Conservation (phyloP, 1,140 invertebrate species). For the Ostrea edulis region DNA sequence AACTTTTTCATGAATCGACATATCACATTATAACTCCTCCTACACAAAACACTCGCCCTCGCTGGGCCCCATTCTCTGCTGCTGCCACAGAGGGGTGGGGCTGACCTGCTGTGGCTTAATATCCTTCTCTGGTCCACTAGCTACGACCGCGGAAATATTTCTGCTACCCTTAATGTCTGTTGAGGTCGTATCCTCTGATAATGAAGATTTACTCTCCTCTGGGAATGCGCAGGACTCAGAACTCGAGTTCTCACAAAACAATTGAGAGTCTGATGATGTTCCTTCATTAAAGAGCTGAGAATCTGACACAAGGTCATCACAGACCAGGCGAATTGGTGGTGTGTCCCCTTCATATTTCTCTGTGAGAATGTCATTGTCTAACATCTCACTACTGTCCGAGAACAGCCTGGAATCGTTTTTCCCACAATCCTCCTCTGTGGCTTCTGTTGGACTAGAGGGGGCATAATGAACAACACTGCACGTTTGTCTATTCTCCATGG, state of each 20-base stretch:
- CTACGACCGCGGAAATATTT: neutral
- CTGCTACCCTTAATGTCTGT: neutral
- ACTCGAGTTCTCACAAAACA: neutral
- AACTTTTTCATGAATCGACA: neutral
- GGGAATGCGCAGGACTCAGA: too few relatives aligned
- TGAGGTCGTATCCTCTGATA: neutral
- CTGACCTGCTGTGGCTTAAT: neutral
- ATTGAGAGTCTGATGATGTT: neutral
- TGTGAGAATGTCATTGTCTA: neutral
- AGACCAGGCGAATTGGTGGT: neutral
- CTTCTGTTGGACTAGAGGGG: conserved; percentile 10
- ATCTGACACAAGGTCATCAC: conserved; percentile 16
- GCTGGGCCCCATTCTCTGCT: conserved; percentile 37
- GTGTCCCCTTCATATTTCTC: neutral
- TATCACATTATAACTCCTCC: neutral
- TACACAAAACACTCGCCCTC: conserved; percentile 47
- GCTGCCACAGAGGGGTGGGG: conserved; percentile 32
- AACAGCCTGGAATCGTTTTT: conserved; percentile 27
- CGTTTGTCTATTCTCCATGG: neutral
- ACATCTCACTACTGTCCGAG: neutral
- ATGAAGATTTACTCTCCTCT: neutral
- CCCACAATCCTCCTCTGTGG: conserved; percentile 3
- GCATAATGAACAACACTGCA: neutral
- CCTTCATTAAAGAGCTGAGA: neutral
- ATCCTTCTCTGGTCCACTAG: neutral